Conservation (phyloP, 2,797 vertebrate genomes). For the Arrhamphus sclerolepis region DNA sequence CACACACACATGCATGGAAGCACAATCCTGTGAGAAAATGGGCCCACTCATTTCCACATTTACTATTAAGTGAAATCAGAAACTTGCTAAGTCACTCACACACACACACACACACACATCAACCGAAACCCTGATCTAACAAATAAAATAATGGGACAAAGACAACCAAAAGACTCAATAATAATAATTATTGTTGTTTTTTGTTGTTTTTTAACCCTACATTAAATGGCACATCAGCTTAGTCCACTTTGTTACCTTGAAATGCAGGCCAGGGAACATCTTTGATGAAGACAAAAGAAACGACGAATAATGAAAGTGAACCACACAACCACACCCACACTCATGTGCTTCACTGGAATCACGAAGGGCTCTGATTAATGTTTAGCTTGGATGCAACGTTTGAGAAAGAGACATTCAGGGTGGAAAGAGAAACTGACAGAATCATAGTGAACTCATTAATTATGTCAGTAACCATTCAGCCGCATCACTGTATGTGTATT, state of each 20-base stretch:
- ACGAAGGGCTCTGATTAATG: conserved; percentile 8
- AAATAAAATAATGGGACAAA: no score
- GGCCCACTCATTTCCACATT: conserved; percentile 9
- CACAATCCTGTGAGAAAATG: conserved; percentile 11
- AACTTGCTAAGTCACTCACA: not conserved
- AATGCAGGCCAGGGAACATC: not conserved
- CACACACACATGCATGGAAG: conserved; percentile 17
- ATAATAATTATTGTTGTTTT: conserved; percentile 1
- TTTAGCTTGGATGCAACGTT: conserved; percentile 17
- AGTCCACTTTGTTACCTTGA: conserved; percentile 4
- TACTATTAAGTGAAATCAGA: not conserved
- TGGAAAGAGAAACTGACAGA: conserved; percentile 6
- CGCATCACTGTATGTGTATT: not conserved
- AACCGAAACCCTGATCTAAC: not conserved
- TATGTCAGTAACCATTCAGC: conserved; percentile 8
- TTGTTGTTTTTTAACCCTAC: not conserved
- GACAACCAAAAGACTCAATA: no score
- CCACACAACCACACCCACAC: not conserved
- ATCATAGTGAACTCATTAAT: conserved; percentile 1
- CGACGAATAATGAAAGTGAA: not conserved
- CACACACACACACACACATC: not conserved
- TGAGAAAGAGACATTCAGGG: not conserved
- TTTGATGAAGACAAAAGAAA: conserved; percentile 11
- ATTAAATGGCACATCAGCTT: not conserved
- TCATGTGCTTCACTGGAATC: not conserved